phyloP scores from a whole-genome alignment of 2,113 vertebrate species.

The Burhinus oedicnemus region DNA sequence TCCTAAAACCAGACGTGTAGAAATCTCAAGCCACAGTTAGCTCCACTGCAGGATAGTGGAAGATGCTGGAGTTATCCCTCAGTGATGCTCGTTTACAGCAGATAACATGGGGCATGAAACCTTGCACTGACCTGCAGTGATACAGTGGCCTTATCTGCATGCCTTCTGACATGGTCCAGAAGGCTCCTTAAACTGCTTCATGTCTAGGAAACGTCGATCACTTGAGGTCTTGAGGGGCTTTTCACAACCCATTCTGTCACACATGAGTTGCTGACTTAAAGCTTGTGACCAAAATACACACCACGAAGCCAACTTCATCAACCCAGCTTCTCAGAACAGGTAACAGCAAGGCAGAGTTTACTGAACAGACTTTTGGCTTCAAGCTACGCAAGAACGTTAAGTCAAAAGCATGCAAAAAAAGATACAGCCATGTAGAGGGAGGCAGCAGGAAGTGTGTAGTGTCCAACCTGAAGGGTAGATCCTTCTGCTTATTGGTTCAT shows the following conservation, averaged over 20 bases:
- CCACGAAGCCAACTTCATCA: background rate
- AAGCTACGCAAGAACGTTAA: background rate
- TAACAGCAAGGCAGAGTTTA: background rate
- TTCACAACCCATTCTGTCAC: background rate
- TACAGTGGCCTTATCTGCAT: background rate
- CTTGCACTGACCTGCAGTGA: background rate
- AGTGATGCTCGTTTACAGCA: background rate
- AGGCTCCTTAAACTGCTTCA: background rate
- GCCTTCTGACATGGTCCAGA: background rate
- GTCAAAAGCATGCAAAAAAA: background rate
- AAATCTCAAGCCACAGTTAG: background rate
- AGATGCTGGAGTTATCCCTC: background rate
- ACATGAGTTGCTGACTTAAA: background rate
- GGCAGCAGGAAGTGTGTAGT: background rate
- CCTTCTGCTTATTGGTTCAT: background rate
- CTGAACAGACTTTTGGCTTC: background rate
- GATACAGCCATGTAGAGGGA: background rate
- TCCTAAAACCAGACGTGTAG: background rate
- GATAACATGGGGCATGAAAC: background rate
- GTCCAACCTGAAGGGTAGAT: background rate
- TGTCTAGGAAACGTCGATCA: background rate
- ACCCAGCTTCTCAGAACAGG: background rate
- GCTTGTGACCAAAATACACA: background rate
- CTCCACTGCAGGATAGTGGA: background rate
- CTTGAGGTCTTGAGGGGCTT: background rate